phyloP scores from a whole-genome alignment of 2,888 invertebrate genomes.

The Apodemia zela region DNA sequence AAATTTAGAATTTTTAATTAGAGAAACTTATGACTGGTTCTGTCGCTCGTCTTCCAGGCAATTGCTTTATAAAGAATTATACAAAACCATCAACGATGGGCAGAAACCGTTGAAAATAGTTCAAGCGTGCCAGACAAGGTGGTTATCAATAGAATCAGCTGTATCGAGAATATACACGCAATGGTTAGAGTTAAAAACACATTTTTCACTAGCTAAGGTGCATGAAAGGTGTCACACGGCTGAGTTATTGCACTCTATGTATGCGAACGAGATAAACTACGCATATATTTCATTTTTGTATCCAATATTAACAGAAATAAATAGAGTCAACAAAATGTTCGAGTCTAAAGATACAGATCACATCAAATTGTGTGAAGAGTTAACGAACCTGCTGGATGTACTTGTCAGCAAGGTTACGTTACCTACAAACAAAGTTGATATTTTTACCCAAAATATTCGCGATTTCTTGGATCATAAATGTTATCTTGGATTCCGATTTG shows the following conservation, averaged over 20 bases:
- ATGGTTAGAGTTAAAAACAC: neutral
- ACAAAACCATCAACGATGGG: slow-evolving; percentile 7
- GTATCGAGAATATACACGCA: slow-evolving; percentile 9
- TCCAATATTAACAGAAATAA: slow-evolving; percentile 28
- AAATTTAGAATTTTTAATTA: slow-evolving; percentile 1
- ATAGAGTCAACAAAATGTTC: slow-evolving; percentile 27
- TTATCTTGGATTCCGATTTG: neutral
- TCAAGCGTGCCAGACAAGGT: slow-evolving; percentile 14
- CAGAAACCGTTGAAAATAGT: slow-evolving; percentile 11
- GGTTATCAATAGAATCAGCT: slow-evolving; percentile 9
- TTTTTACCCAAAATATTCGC: slow-evolving; percentile 18
- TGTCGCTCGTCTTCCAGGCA: neutral
- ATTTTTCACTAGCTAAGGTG: slow-evolving; percentile 6
- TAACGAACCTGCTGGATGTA: slow-evolving; percentile 25
- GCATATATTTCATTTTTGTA: slow-evolving; percentile 29
- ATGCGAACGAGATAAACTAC: slow-evolving; percentile 30
- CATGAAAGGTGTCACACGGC: slow-evolving; percentile 8
- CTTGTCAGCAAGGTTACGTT: slow-evolving; percentile 27
- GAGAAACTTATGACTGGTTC: slow-evolving; percentile 7
- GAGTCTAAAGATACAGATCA: slow-evolving; percentile 28
- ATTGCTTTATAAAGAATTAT: slow-evolving; percentile 3
- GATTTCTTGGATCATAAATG: neutral
- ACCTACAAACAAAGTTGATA: slow-evolving; percentile 25
- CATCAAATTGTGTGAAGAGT: slow-evolving; percentile 25
- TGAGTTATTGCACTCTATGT: slow-evolving; percentile 26